Conservation (phyloP, 2,888 invertebrate genomes). For the Byasa hedistus region DNA sequence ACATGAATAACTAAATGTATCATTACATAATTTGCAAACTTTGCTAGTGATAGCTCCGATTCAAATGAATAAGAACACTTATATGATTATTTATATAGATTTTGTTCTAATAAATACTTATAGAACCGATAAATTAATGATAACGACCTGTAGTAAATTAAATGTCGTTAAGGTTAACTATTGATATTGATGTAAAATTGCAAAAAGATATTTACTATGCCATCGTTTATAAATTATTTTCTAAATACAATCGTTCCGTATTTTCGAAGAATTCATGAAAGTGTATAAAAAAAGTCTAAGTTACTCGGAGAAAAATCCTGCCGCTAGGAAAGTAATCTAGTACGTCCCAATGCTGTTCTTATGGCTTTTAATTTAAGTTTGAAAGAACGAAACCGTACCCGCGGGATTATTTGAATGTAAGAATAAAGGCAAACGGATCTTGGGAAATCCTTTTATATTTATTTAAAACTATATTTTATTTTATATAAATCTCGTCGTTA, state of each 20-base stretch:
- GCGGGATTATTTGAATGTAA: constrained; percentile 18
- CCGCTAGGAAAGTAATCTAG: constrained; percentile 26
- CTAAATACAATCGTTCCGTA: no score
- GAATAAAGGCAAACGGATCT: constrained; percentile 21
- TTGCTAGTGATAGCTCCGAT: neutral
- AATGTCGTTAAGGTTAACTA: no score
- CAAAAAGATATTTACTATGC: no score
- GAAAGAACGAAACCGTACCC: constrained; percentile 24
- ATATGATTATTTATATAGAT: no score
- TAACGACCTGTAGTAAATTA: no score
- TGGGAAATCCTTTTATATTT: constrained; percentile 7
- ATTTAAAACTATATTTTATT: neutral
- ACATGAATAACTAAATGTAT: neutral
- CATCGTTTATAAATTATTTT: no score
- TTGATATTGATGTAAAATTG: no score
- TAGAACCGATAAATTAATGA: no score
- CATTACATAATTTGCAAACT: neutral
- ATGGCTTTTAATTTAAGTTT: constrained; percentile 29
- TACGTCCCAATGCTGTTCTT: constrained; percentile 24
- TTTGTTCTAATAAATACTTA: no score
- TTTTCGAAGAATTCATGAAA: neutral
- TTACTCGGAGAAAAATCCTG: constrained; percentile 7
- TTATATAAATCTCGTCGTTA: no score
- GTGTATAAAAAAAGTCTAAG: constrained; percentile 1
- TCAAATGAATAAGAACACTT: no score